These are phyloP conservation scores for Gadopsis marmoratus DNA, from an alignment of 2,797 vertebrate genomes.

Conservation along the genomic window DNA sequence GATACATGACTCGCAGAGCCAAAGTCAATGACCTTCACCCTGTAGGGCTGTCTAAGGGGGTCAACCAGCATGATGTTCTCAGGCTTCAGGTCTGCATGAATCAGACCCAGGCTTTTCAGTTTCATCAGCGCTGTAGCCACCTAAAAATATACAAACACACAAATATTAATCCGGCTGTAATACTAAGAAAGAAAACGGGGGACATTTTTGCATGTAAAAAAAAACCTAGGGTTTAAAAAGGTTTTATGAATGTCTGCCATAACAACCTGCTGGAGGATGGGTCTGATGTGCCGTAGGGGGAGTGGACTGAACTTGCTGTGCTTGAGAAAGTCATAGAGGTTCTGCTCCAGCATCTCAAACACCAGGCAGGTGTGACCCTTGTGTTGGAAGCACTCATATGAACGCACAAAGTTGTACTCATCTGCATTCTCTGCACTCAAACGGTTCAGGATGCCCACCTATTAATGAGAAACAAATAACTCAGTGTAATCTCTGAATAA, in stretches of 20 bases:
- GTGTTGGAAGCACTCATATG: slow-evolving; percentile 99
- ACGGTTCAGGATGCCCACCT: slow-evolving; percentile 97
- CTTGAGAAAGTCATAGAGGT: slow-evolving; percentile 98
- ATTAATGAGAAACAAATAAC: slow-evolving; percentile 6
- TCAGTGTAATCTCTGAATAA: neutral
- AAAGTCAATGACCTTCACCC: slow-evolving; percentile 99
- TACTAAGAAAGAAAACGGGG: neutral
- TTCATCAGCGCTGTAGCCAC: slow-evolving; percentile 99
- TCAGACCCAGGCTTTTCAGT: slow-evolving; percentile 96
- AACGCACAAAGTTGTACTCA: slow-evolving; percentile 98
- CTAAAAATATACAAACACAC: slow-evolving; percentile 66
- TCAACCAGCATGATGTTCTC: slow-evolving; percentile 99
- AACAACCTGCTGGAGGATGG: slow-evolving; percentile 85
- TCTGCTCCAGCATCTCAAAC: slow-evolving; percentile 99
- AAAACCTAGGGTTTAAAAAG: neutral
- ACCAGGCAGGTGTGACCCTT: slow-evolving; percentile 99
- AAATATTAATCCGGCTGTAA: neutral
- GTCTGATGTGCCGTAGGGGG: slow-evolving; percentile 89
- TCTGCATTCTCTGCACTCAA: slow-evolving; percentile 97
- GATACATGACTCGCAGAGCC: slow-evolving; percentile 99
- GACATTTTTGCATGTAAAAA: neutral
- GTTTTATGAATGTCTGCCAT: neutral
- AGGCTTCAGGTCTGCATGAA: slow-evolving; percentile 98
- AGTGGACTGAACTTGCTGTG: slow-evolving; percentile 99
- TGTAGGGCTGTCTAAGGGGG: slow-evolving; percentile 94